phyloP scores from a whole-genome alignment of 2,113 vertebrate species.

The Crocuta crocuta region DNA sequence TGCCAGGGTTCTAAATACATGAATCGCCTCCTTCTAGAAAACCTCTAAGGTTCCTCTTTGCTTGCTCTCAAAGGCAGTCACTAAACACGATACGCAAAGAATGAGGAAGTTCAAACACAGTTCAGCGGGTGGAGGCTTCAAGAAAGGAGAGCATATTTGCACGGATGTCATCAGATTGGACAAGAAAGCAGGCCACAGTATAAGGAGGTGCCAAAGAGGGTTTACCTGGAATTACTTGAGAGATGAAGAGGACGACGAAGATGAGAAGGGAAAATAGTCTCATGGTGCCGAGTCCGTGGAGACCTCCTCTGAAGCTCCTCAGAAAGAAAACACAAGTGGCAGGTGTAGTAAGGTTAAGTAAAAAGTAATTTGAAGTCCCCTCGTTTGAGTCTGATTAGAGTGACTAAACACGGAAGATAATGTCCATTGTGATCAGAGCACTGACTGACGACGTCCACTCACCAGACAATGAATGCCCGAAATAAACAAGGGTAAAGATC shows the following conservation, averaged over 20 bases:
- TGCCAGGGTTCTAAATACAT: background rate
- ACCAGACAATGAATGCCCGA: background rate
- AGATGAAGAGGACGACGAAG: background rate
- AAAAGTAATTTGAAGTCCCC: background rate
- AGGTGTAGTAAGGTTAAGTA: background rate
- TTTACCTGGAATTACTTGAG: conserved; percentile 20
- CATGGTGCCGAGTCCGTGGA: background rate
- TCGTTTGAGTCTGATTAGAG: background rate
- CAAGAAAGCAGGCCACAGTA: background rate
- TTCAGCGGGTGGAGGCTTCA: background rate
- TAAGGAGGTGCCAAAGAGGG: background rate
- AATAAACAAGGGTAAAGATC: background rate
- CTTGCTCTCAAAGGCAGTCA: background rate
- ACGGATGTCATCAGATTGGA: background rate
- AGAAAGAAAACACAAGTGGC: background rate
- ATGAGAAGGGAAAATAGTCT: background rate
- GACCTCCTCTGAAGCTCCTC: background rate
- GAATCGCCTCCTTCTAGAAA: background rate
- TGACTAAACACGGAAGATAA: background rate
- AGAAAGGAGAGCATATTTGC: too few species aligned
- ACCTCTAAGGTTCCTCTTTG: background rate
- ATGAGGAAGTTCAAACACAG: background rate
- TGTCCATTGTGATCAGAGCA: background rate
- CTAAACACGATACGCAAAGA: rapidly evolving
- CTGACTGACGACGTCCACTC: background rate